These are phyloP conservation scores for Exaiptasia diaphana DNA, from an alignment of 64 coral and sea anemone species.

Conservation along the genomic window DNA sequence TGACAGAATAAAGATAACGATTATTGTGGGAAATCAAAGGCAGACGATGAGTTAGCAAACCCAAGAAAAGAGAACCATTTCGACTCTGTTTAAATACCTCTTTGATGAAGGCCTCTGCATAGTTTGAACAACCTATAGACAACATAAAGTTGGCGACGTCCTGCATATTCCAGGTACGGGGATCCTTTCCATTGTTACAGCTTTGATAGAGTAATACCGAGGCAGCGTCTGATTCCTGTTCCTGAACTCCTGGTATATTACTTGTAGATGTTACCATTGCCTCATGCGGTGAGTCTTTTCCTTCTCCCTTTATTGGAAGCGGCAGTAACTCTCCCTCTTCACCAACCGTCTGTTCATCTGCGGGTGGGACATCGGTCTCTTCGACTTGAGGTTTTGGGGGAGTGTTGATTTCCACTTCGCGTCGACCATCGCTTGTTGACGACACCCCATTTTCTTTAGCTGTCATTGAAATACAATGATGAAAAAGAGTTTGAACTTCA, in stretches of 20 bases:
- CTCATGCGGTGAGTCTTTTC: constrained; percentile 73
- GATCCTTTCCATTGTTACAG: constrained; percentile 77
- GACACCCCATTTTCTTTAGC: constrained; percentile 89
- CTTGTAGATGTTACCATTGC: constrained; percentile 90
- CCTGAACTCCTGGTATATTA: constrained; percentile 69
- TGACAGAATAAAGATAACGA: not conserved
- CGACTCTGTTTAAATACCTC: constrained; percentile 64
- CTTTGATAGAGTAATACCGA: constrained; percentile 89
- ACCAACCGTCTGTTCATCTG: not conserved
- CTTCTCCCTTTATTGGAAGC: constrained; percentile 1
- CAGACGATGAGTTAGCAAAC: not conserved
- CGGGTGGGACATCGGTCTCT: constrained; percentile 5
- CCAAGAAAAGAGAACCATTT: no score
- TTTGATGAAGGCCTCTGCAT: constrained; percentile 87
- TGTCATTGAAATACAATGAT: not conserved
- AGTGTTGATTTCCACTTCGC: not conserved
- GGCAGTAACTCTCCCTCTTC: constrained; percentile 23
- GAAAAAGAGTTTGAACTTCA: not conserved
- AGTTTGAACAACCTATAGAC: constrained; percentile 92
- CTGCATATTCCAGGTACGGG: constrained; percentile 89
- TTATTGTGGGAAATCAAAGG: not conserved
- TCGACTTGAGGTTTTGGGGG: constrained; percentile 4
- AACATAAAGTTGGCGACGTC: constrained; percentile 85
- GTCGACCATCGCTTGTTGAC: constrained; percentile 80
- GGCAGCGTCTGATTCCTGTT: constrained; percentile 83